Percentiles rank a stretch among this genome's conserved stretches.
phyloP scores from a whole-genome alignment of 2,113 vertebrate species.

The Platysternon megacephalum region DNA sequence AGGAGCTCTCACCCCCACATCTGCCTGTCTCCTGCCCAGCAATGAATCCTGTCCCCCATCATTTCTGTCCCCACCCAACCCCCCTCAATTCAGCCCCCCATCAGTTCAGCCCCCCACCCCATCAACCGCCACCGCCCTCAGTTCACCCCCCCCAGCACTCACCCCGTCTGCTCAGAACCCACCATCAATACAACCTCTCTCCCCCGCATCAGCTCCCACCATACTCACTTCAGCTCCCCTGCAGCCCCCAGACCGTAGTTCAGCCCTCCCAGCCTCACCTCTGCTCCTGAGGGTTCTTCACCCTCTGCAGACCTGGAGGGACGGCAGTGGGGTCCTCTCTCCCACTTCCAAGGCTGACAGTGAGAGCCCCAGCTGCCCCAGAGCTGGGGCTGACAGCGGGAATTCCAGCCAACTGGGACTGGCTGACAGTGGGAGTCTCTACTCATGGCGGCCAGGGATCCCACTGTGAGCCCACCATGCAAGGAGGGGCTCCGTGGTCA shows the following conservation, averaged over 20 bases:
- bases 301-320: neutral
- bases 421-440: too few relatives aligned
- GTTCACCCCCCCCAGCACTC: neutral
- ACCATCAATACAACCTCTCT: too few relatives aligned
- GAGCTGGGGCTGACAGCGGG: too few relatives aligned
- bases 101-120: neutral
- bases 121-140: neutral
- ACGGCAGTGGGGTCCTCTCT: too few relatives aligned
- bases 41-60: too few relatives aligned
- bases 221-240: neutral
- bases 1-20: neutral
- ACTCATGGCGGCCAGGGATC: too few relatives aligned
- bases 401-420: too few relatives aligned
- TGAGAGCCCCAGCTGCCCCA: too few relatives aligned
- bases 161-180: neutral
- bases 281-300: neutral
- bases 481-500: too few relatives aligned
- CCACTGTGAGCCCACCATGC: too few relatives aligned
- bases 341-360: too few relatives aligned
- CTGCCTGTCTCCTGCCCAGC: neutral
- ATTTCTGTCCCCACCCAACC: too few relatives aligned
- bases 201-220: neutral
- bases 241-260: neutral
- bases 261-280: neutral
- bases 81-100: neutral